Conservation (phyloP, 2,888 invertebrate species). For the Scaptomyza reducta region DNA sequence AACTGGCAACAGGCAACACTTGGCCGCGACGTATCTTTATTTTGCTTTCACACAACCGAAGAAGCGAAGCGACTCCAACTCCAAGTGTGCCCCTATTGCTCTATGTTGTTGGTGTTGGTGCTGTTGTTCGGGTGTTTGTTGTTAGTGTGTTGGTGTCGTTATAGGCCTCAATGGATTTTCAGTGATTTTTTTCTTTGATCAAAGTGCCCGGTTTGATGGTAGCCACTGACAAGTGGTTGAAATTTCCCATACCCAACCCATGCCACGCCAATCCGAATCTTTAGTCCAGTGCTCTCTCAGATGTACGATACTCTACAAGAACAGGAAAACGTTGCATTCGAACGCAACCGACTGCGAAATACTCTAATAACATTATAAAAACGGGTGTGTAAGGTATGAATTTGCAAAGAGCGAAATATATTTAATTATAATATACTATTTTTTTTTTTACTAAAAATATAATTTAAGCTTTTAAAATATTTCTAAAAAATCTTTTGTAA, state of each 20-base stretch:
- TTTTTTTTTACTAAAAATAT: too few species aligned
- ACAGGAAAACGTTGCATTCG: too few species aligned
- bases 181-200: constrained; percentile 75
- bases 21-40: constrained; percentile 77
- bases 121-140: constrained; percentile 39
- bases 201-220: constrained; percentile 73
- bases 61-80: constrained; percentile 41
- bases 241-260: constrained; percentile 66
- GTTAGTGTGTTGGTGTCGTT: constrained; percentile 56
- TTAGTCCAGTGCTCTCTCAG: constrained; percentile 37
- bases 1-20: constrained; percentile 65
- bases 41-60: constrained; percentile 66
- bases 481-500: too few species aligned
- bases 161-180: constrained; percentile 79
- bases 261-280: constrained; percentile 37
- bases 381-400: too few species aligned
- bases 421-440: too few species aligned
- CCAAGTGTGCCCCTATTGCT: constrained; percentile 60
- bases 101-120: constrained; percentile 35
- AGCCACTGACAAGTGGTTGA: constrained; percentile 73
- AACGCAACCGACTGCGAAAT: too few species aligned
- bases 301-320: constrained; percentile 27
- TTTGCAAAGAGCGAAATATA: too few species aligned
- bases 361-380: too few species aligned
- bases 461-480: background rate